Base-by-base conservation (phyloP, 1,140 invertebrate species). In the Ceratosolen fusciceps region DNA sequence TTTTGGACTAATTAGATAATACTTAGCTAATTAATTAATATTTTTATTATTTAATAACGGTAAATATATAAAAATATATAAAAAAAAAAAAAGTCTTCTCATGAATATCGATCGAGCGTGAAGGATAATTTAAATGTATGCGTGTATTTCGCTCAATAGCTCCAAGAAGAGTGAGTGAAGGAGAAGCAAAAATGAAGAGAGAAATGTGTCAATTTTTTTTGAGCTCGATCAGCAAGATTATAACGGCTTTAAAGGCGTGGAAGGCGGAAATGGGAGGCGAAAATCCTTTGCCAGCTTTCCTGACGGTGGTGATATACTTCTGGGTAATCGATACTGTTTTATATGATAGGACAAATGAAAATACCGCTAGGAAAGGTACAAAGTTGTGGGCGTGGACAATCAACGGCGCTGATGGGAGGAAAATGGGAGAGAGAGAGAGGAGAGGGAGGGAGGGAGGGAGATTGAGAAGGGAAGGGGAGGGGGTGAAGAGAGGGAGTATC, bases 301-400 rank as follows among this genome's bases (percentile, higher is more conserved):
- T 37, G 34, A 39, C 43, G 68, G 10, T 26, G 34, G 19, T 26
- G 77, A 82, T 76, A 72, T 47, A 82, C 77, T 47, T n/a, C 52
- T 9, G 19, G 34, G 67, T 77, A 80, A 80, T 80, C 80, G 74
- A 80, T 80, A 74, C 71, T 80, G 9, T 8, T 7, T 31, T 39
- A 37, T 39, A 65, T 54, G 5, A 8, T 24, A 60, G 58, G 24
- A 39, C 4, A 54, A 74, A 73, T 0, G 60, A 37, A 73, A 74
- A 21, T 21, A n/a, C 43, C 1, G 26, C 71, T 47, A 73, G n/a
- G 37, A 58, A 24, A 26, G 24, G 26, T 26, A 26, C 24, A 7
- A 26, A 58, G 54, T 26, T 19, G 52, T 8, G 47, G 24, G 24
- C 7, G 24, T n/a, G 68, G 19, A 10, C 37, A 67, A n/a, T n/a